These are phyloP conservation scores for Helogale parvula DNA, from an alignment of 2,113 vertebrate species.

Conservation along the genomic window DNA sequence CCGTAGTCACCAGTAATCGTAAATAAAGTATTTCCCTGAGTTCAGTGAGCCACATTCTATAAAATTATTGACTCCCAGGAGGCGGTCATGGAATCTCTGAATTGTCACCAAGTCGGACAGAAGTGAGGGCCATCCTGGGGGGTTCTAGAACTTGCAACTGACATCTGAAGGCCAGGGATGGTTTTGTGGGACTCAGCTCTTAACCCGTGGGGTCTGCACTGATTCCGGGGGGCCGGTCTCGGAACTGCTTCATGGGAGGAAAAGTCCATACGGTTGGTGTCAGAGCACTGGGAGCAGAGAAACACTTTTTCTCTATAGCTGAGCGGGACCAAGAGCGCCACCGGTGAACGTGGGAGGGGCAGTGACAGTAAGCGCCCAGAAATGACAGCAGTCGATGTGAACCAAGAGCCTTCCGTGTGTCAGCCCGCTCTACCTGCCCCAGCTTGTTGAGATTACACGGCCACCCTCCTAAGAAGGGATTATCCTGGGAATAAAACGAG, in stretches of 20 bases:
- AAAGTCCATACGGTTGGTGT: not conserved
- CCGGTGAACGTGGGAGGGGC: not conserved
- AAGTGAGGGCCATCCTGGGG: not conserved
- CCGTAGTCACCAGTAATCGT: not conserved
- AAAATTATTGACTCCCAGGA: not conserved
- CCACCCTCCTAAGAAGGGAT: not conserved
- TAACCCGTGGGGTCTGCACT: not conserved
- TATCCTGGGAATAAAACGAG: not conserved
- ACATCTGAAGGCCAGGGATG: not conserved
- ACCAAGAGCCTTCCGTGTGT: not conserved
- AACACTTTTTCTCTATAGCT: not conserved
- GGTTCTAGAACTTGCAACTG: not conserved
- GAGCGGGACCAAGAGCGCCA: not conserved
- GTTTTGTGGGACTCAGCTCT: not conserved
- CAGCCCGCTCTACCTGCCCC: not conserved
- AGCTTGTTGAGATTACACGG: not conserved
- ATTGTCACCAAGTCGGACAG: not conserved
- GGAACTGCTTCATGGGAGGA: not conserved
- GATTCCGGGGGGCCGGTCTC: not conserved
- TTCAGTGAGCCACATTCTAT: not conserved
- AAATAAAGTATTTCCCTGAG: not conserved
- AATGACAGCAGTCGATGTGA: not conserved
- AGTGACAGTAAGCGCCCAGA: fast-evolving
- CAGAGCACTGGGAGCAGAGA: not conserved
- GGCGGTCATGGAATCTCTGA: not conserved